Evolutionary conservation across 1,140 invertebrate species (phyloP).

Genomic region (Temnothorax longispinosus): DNA sequence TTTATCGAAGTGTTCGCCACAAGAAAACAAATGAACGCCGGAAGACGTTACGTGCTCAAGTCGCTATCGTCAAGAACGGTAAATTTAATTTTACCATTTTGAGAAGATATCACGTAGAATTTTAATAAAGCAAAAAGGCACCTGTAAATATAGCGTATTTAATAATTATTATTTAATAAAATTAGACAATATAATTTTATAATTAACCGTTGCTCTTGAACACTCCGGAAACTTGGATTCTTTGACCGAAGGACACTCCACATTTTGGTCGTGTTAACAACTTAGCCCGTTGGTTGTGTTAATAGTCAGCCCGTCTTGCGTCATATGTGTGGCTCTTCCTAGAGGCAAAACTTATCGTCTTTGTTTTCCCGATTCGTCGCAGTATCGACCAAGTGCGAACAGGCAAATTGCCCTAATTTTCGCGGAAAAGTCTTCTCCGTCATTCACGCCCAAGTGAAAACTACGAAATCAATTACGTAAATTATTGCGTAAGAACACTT

Average conservation of each 20-base stretch:
- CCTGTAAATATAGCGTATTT: not conserved
- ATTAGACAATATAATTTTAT: not conserved
- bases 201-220: not conserved
- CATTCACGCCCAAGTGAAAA: not conserved
- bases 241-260: not conserved
- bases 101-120: not conserved
- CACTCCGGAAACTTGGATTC: not conserved
- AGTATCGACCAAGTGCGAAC: constrained; percentile 30
- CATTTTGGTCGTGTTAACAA: constrained; percentile 29
- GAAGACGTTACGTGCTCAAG: not conserved
- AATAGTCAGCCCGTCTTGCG: not conserved
- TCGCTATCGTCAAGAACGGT: not conserved
- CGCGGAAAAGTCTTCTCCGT: not conserved
- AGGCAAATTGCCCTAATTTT: constrained; percentile 22
- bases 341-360: constrained; percentile 35
- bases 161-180: not conserved
- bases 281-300: not conserved
- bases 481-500: not conserved
- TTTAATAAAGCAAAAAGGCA: not conserved
- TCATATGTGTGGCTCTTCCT: not conserved
- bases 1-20: not conserved
- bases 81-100: not conserved
- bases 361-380: constrained; percentile 39
- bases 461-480: not conserved
- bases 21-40: not conserved